These are phyloP conservation scores for Sphinx pinastri DNA, from an alignment of 2,888 invertebrate species.

Conservation along the genomic window DNA sequence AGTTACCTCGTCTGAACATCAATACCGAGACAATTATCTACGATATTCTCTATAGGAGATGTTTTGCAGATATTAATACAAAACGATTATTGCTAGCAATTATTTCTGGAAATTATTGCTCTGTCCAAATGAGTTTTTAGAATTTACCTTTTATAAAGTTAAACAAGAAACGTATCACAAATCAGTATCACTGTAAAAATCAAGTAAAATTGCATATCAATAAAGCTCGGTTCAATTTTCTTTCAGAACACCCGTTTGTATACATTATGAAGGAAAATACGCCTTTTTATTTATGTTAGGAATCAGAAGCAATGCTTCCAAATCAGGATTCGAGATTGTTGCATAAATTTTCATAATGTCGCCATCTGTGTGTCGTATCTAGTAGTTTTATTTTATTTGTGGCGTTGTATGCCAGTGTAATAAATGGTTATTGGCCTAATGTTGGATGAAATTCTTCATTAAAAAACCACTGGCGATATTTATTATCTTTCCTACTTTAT, in stretches of 20 bases:
- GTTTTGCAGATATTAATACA: too few species aligned
- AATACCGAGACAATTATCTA: too few species aligned
- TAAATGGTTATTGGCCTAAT: not conserved
- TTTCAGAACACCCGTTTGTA: not conserved
- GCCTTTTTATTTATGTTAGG: constrained; percentile 11
- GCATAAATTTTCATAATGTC: constrained; percentile 29
- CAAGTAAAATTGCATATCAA: constrained; percentile 1
- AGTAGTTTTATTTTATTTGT: constrained; percentile 18
- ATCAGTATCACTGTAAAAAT: not conserved
- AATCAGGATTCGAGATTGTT: constrained; percentile 27
- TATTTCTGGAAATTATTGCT: too few species aligned
- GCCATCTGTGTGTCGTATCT: constrained; percentile 19
- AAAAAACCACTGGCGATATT: too few species aligned
- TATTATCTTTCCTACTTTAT: too few species aligned
- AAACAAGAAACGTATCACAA: not conserved
- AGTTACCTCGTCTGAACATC: too few species aligned
- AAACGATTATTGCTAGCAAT: too few species aligned
- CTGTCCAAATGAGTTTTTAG: too few species aligned
- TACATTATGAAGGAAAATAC: constrained; percentile 21
- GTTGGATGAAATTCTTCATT: not conserved
- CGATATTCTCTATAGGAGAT: too few species aligned
- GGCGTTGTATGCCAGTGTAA: not conserved
- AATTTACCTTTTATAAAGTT: too few species aligned
- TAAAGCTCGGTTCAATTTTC: not conserved
- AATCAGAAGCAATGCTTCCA: constrained; percentile 27